Conservation (phyloP, 1,140 invertebrate genomes). For the Nephotettix cincticeps region DNA sequence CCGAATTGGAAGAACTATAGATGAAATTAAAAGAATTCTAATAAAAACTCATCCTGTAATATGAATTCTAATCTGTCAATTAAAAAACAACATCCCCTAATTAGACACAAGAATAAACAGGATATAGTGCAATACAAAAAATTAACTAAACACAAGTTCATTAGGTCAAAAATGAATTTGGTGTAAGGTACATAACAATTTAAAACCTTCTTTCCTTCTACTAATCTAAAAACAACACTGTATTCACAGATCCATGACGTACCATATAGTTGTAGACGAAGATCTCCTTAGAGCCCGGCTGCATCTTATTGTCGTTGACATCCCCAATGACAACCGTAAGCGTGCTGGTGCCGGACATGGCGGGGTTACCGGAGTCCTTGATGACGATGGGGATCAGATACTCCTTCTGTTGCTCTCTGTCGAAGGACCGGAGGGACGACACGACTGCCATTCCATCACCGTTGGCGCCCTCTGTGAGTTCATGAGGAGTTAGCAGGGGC, state of each 20-base stretch:
- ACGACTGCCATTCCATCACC: slow-evolving; percentile 95
- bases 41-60: too few relatives aligned
- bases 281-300: slow-evolving; percentile 93
- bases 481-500: too few relatives aligned
- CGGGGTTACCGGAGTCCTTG: slow-evolving; percentile 83
- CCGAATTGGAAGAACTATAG: too few relatives aligned
- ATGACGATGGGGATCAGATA: slow-evolving; percentile 93
- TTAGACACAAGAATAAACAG: too few relatives aligned
- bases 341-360: slow-evolving; percentile 93
- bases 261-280: slow-evolving; percentile 93
- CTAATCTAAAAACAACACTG: neutral
- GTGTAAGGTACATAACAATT: too few relatives aligned
- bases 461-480: slow-evolving; percentile 84
- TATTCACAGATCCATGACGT: slow-evolving; percentile 36
- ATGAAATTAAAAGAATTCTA: too few relatives aligned
- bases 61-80: too few relatives aligned
- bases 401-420: slow-evolving; percentile 93
- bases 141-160: too few relatives aligned
- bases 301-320: slow-evolving; percentile 97
- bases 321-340: slow-evolving; percentile 94
- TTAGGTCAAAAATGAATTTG: too few relatives aligned
- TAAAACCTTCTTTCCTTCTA: too few relatives aligned
- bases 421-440: slow-evolving; percentile 85
- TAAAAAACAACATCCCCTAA: too few relatives aligned
- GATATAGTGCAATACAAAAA: too few relatives aligned